Percentiles rank a stretch among this genome's conserved stretches.
Evolutionary conservation across 2,113 vertebrate species (phyloP).

Genomic region (Hyla sarda): DNA sequence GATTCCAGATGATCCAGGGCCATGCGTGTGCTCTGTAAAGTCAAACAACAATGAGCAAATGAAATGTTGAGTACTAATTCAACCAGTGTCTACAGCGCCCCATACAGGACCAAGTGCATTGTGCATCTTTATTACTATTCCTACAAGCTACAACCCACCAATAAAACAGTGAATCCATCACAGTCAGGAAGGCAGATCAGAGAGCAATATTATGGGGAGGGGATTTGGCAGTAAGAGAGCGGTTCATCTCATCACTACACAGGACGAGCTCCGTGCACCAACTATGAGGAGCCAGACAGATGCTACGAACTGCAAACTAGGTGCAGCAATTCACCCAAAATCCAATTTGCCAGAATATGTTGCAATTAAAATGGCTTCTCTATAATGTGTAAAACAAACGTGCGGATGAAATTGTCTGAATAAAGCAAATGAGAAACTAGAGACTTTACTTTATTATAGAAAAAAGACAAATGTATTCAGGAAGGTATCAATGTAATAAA

Average conservation of each 20-base stretch:
- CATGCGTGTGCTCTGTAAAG: slow-evolving; percentile 81
- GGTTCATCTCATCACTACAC: neutral
- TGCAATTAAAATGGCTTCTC: slow-evolving; percentile 5
- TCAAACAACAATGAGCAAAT: neutral
- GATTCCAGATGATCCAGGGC: slow-evolving; percentile 90
- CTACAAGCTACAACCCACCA: too few species aligned
- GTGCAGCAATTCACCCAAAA: neutral
- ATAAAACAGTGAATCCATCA: too few species aligned
- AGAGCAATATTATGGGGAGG: too few species aligned
- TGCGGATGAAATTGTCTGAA: neutral
- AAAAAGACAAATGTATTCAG: neutral
- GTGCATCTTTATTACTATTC: neutral
- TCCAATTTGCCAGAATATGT: slow-evolving; percentile 12
- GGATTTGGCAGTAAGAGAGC: neutral
- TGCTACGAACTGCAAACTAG: neutral
- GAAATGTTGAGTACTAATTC: too few species aligned
- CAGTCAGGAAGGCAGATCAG: too few species aligned
- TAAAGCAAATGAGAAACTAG: neutral
- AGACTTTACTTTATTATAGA: neutral
- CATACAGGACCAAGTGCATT: neutral
- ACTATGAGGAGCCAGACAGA: neutral
- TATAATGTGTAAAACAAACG: neutral
- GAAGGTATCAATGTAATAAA: neutral
- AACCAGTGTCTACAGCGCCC: neutral
- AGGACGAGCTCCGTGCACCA: neutral